Conservation (phyloP, 53 echinoderm and acorn worm genomes). For the Mesocentrotus franciscanus region DNA sequence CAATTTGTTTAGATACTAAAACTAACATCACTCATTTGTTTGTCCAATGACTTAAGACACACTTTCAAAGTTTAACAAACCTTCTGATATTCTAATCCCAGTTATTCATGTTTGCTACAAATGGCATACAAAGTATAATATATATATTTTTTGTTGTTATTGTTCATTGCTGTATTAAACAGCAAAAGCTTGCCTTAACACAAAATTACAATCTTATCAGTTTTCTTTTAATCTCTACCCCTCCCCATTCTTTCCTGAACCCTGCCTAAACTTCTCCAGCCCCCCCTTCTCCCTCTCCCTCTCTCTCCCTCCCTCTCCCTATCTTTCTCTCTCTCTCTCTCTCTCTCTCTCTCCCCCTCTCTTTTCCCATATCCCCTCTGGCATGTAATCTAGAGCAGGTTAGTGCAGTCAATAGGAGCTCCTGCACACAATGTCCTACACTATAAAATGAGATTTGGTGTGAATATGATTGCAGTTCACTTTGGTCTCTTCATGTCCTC, state of each 20-base stretch:
- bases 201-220: too few relatives aligned
- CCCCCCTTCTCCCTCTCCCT: background rate
- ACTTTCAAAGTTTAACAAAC: too few relatives aligned
- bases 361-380: background rate
- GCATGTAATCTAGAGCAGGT: background rate
- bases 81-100: too few relatives aligned
- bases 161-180: too few relatives aligned
- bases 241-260: background rate
- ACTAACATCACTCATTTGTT: too few relatives aligned
- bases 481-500: background rate
- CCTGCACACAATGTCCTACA: background rate
- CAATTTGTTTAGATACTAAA: too few relatives aligned
- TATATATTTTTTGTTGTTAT: too few relatives aligned
- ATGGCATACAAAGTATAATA: too few relatives aligned
- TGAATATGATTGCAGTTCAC: background rate
- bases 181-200: too few relatives aligned
- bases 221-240: background rate
- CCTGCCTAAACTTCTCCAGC: background rate
- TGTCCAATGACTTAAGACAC: too few relatives aligned
- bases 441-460: background rate
- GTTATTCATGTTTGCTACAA: too few relatives aligned
- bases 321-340: background rate
- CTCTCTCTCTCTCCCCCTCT: background rate
- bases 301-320: background rate
- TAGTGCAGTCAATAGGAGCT: background rate